Conservation (phyloP, 2,797 vertebrate genomes). For the Basileuterus tristriatus region DNA sequence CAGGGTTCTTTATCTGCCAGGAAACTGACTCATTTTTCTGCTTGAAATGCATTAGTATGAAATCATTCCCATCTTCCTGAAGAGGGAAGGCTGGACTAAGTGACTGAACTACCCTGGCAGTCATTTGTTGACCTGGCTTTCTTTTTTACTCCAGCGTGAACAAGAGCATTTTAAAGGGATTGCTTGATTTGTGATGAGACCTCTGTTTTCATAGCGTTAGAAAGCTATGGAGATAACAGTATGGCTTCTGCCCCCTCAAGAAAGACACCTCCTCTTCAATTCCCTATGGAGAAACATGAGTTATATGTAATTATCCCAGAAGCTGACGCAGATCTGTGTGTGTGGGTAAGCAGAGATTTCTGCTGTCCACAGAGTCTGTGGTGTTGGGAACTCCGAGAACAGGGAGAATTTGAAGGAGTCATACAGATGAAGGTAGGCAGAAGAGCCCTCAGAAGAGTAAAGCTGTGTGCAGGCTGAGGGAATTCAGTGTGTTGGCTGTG, state of each 20-base stretch:
- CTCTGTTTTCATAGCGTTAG: neutral
- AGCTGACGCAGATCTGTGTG: neutral
- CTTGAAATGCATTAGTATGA: slow-evolving; percentile 42
- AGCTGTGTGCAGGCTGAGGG: neutral
- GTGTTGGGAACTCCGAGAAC: neutral
- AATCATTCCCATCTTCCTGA: slow-evolving; percentile 43
- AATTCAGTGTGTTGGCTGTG: neutral
- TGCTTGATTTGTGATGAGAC: neutral
- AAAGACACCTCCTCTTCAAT: slow-evolving; percentile 54
- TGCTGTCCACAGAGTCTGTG: slow-evolving; percentile 14
- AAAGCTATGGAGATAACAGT: neutral
- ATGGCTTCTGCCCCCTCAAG: slow-evolving; percentile 10
- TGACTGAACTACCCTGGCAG: neutral
- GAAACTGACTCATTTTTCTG: slow-evolving; percentile 67
- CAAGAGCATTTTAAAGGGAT: neutral
- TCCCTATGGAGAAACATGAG: slow-evolving; percentile 9
- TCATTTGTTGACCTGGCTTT: neutral
- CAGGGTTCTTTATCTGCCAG: slow-evolving; percentile 55
- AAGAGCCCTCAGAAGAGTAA: neutral
- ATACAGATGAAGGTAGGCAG: neutral
- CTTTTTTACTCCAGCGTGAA: neutral
- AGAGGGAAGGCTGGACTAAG: neutral
- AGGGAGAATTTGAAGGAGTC: neutral
- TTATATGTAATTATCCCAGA: slow-evolving; percentile 13
- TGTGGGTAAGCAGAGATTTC: slow-evolving; percentile 28